phyloP scores from a whole-genome alignment of 2,113 vertebrate species.

The Antechinus stuartii region DNA sequence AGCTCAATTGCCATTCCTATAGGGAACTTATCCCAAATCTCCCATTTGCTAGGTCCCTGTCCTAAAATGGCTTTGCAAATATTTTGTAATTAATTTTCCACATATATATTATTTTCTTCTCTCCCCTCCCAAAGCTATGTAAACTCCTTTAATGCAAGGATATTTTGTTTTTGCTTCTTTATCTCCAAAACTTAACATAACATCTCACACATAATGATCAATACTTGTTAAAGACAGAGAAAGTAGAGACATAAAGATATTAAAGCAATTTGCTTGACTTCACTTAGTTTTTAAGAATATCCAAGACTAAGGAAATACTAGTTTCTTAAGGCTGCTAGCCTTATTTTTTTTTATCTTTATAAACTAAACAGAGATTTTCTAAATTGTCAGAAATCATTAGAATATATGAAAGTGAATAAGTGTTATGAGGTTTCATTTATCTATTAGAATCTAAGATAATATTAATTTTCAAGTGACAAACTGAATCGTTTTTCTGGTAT shows the following conservation, averaged over 20 bases:
- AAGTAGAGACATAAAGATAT: neutral
- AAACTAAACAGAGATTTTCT: neutral
- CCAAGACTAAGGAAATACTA: neutral
- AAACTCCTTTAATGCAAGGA: too few species aligned
- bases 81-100: too few species aligned
- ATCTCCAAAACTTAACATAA: neutral
- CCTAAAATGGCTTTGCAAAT: too few species aligned
- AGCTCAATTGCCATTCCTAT: too few species aligned
- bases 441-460: neutral
- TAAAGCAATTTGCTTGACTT: neutral
- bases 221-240: neutral
- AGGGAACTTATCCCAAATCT: too few species aligned
- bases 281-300: neutral
- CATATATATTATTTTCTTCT: too few species aligned
- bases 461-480: slow-evolving; percentile 12
- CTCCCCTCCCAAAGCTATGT: too few species aligned
- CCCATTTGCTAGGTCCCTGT: too few species aligned
- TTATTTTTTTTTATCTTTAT: neutral
- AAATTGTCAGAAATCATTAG: neutral
- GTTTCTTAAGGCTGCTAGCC: neutral
- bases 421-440: neutral
- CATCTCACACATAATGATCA: neutral
- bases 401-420: slow-evolving; percentile 17
- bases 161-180: too few species aligned
- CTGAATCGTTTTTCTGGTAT: neutral